Evolutionary conservation across 2,888 invertebrate genomes (phyloP).

Genomic region (Cheilosia pagana): DNA sequence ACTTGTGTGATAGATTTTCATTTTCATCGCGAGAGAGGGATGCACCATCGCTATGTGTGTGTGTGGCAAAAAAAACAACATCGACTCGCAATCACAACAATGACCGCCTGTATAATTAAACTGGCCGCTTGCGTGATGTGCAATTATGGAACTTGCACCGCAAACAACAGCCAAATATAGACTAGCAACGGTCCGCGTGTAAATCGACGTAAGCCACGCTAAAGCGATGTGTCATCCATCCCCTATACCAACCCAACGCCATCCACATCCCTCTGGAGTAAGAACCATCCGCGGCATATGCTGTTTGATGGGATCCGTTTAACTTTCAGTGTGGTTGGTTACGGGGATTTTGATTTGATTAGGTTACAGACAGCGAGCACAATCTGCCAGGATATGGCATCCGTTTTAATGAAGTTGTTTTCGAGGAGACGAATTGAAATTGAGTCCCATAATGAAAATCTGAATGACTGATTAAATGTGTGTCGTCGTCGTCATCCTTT

Average conservation of each 20-base stretch:
- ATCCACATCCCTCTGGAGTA: no score
- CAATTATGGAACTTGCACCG: slow-evolving; percentile 63
- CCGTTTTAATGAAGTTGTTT: slow-evolving; percentile 74
- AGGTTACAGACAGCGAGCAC: slow-evolving; percentile 60
- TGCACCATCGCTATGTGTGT: slow-evolving; percentile 61
- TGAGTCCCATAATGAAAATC: slow-evolving; percentile 75
- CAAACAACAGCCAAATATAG: slow-evolving; percentile 1
- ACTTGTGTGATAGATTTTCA: slow-evolving; percentile 71
- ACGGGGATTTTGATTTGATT: slow-evolving; percentile 72
- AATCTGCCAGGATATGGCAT: slow-evolving; percentile 55
- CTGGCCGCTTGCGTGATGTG: slow-evolving; percentile 62
- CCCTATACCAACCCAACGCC: not conserved
- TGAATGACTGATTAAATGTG: slow-evolving; percentile 75
- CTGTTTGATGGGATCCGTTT: slow-evolving; percentile 73
- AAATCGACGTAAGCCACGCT: slow-evolving; percentile 70
- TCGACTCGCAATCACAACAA: slow-evolving; percentile 32
- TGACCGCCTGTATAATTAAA: slow-evolving; percentile 67
- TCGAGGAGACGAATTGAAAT: slow-evolving; percentile 72
- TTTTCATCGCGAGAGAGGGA: slow-evolving; percentile 45
- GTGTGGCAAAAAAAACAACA: slow-evolving; percentile 39
- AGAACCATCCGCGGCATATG: slow-evolving; percentile 55
- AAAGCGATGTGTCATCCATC: slow-evolving; percentile 67
- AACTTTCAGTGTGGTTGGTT: slow-evolving; percentile 63
- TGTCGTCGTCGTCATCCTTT: slow-evolving; percentile 65
- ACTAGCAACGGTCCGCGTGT: slow-evolving; percentile 33